Conservation (phyloP, 2,113 vertebrate genomes). For the Cynoglossus semilaevis region DNA sequence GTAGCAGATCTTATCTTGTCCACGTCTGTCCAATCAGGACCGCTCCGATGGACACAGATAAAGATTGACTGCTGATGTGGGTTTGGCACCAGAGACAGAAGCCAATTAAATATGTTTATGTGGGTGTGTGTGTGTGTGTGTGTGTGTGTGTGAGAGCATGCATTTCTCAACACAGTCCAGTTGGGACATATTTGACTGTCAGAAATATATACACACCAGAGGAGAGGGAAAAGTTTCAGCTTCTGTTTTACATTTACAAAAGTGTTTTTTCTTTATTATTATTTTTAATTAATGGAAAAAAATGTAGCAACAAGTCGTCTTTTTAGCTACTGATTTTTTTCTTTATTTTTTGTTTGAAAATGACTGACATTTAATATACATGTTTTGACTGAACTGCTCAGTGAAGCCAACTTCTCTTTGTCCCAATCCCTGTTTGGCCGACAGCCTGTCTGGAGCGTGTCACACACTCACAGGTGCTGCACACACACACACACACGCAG, state of each 20-base stretch:
- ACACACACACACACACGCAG: not conserved
- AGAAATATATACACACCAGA: constrained; percentile 5
- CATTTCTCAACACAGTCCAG: constrained; percentile 8
- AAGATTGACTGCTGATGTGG: constrained; percentile 63
- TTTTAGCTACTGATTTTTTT: not conserved
- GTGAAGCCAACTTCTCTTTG: not conserved
- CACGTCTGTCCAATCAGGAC: constrained; percentile 67
- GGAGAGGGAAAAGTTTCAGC: not conserved
- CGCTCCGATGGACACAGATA: constrained; percentile 72
- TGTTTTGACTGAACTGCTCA: not conserved
- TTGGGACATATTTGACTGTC: constrained; percentile 14
- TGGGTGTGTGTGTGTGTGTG: constrained; percentile 17
- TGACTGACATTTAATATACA: not conserved
- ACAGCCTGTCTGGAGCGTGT: not conserved
- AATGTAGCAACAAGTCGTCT: no score
- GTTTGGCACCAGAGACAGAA: constrained; percentile 56
- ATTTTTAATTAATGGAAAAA: no score
- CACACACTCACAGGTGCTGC: not conserved
- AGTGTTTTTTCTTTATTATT: no score
- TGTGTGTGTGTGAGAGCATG: no score
- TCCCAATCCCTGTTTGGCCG: not conserved
- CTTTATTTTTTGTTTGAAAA: not conserved
- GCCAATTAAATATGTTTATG: constrained; percentile 43
- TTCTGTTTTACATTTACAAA: no score
- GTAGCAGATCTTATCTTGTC: constrained; percentile 67